These are phyloP conservation scores for Mirza zaza DNA, from an alignment of 2,113 vertebrate species.

Conservation along the genomic window DNA sequence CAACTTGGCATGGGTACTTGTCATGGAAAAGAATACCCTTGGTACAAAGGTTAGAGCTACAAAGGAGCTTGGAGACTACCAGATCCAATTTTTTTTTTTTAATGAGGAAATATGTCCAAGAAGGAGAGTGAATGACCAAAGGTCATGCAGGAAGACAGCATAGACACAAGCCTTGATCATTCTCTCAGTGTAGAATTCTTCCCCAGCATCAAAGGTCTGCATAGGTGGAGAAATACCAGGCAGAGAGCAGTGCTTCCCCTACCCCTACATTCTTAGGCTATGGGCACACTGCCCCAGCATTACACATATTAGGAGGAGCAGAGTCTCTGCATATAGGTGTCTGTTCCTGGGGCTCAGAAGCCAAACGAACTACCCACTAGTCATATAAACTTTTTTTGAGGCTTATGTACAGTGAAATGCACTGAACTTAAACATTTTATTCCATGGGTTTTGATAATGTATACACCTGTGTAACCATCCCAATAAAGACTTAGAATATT, in stretches of 20 bases:
- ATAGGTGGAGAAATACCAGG: background rate
- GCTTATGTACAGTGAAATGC: background rate
- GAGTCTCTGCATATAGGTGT: background rate
- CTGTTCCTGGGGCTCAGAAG: background rate
- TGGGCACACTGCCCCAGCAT: background rate
- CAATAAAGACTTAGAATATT: background rate
- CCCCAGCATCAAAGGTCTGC: background rate
- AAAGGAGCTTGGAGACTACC: background rate
- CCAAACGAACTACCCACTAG: background rate
- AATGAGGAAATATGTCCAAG: constrained; percentile 27
- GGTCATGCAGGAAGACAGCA: background rate
- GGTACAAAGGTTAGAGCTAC: background rate
- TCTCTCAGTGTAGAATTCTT: background rate
- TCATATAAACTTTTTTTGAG: background rate
- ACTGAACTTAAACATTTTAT: background rate
- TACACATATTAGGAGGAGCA: background rate
- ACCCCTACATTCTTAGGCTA: background rate
- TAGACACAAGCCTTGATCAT: background rate
- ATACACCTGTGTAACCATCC: background rate
- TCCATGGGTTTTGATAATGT: background rate
- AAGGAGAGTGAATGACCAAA: background rate
- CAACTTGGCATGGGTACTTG: background rate
- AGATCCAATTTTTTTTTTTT: background rate
- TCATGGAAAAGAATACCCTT: background rate
- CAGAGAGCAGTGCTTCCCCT: background rate